Conservation (phyloP, 2,797 vertebrate species). For the Propithecus deckenii region DNA sequence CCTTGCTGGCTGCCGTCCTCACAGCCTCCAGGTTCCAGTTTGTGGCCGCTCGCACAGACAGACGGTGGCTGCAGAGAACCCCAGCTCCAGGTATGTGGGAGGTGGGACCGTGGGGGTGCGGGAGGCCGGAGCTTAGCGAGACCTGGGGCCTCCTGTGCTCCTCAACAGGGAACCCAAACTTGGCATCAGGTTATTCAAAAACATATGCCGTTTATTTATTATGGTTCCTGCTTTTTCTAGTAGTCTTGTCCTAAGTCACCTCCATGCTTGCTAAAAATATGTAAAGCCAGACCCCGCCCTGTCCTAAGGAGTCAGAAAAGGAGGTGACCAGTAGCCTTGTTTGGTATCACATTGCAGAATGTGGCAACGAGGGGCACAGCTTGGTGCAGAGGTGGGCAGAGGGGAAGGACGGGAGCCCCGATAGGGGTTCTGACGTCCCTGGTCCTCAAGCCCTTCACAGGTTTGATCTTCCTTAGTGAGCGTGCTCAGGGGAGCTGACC, state of each 20-base stretch:
- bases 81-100: not conserved
- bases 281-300: not conserved
- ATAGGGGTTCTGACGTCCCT: not conserved
- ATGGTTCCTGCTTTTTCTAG: not conserved
- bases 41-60: fast-evolving
- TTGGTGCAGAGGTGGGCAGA: not conserved
- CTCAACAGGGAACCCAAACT: not conserved
- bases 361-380: not conserved
- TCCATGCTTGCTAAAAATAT: not conserved
- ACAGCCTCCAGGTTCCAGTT: not conserved
- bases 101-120: not conserved
- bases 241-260: not conserved
- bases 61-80: fast-evolving
- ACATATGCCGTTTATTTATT: not conserved
- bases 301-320: not conserved
- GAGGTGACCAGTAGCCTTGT: not conserved
- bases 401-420: not conserved
- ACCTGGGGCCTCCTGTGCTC: not conserved
- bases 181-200: not conserved
- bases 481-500: not conserved
- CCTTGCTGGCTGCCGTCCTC: not conserved
- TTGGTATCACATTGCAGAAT: not conserved
- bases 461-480: not conserved
- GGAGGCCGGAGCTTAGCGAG: not conserved
- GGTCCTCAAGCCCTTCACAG: too few relatives aligned